Conservation (phyloP, 2,113 vertebrate species). For the Boulengeromyrus knoepffleri region DNA sequence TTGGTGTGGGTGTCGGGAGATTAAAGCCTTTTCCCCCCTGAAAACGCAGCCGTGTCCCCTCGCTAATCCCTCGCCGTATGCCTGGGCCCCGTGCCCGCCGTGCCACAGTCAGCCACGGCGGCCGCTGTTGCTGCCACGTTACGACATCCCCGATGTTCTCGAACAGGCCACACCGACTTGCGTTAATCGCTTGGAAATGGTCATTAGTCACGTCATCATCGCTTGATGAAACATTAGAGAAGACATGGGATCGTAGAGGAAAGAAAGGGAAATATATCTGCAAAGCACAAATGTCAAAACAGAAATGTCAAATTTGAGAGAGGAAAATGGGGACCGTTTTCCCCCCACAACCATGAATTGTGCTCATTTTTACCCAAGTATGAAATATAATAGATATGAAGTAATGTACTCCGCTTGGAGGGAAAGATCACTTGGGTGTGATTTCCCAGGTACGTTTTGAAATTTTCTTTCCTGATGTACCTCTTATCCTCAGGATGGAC, state of each 20-base stretch:
- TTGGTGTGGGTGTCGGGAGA: constrained; percentile 30
- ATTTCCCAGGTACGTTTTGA: constrained; percentile 1
- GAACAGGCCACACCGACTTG: neutral
- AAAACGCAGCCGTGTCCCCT: neutral
- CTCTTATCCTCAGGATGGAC: neutral
- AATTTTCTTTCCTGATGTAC: constrained; percentile 20
- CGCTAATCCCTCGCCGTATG: constrained; percentile 18
- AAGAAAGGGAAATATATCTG: neutral
- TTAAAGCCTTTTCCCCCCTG: constrained; percentile 12
- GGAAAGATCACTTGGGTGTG: neutral
- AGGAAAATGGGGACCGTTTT: neutral
- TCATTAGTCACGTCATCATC: neutral
- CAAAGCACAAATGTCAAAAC: neutral
- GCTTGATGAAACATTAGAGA: neutral
- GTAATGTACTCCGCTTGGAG: neutral
- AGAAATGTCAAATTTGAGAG: neutral
- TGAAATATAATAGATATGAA: neutral
- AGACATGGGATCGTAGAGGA: neutral
- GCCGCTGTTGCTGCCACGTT: constrained; percentile 8
- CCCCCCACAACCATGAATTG: neutral
- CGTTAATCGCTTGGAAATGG: neutral
- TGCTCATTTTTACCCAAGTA: neutral
- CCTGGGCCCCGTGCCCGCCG: constrained; percentile 8
- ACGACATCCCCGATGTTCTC: constrained; percentile 17
- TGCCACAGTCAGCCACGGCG: neutral